These are phyloP conservation scores for Nasua narica DNA, from an alignment of 2,797 vertebrate genomes.

Conservation along the genomic window DNA sequence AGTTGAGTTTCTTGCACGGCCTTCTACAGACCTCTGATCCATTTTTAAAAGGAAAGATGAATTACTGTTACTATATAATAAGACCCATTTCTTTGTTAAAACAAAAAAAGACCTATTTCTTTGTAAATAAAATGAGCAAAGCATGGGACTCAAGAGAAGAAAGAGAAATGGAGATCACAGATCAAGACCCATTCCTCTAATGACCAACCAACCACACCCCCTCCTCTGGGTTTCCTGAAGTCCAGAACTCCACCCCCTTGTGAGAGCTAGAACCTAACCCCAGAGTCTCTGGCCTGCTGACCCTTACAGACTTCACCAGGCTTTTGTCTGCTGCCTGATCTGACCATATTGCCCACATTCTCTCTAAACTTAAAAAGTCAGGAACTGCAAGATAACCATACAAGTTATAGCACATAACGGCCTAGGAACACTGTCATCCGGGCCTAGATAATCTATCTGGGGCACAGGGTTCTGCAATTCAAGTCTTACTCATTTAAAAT, in stretches of 20 bases:
- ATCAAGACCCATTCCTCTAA: not conserved
- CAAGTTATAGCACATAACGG: not conserved
- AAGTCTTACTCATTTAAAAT: not conserved
- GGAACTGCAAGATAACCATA: not conserved
- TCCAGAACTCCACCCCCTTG: not conserved
- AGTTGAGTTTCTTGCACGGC: not conserved
- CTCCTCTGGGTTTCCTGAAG: not conserved
- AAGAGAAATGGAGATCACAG: not conserved
- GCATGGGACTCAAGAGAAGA: not conserved
- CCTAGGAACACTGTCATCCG: not conserved
- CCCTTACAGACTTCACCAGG: not conserved
- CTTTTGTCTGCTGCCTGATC: not conserved
- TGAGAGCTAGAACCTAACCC: not conserved
- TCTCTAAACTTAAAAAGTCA: not conserved
- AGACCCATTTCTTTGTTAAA: slow-evolving; percentile 20
- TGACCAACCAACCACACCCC: rapidly evolving
- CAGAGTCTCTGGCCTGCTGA: not conserved
- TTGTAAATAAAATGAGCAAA: slow-evolving; percentile 27
- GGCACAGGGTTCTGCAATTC: not conserved
- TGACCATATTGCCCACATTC: not conserved
- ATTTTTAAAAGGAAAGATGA: slow-evolving; percentile 32
- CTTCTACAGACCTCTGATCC: not conserved
- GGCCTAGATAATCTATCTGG: not conserved
- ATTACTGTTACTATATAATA: not conserved
- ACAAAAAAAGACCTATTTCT: slow-evolving; percentile 2